Percentiles rank a stretch among this genome's conserved stretches.
Conservation (phyloP, 1,140 invertebrate species). For the Drosophila erecta region DNA sequence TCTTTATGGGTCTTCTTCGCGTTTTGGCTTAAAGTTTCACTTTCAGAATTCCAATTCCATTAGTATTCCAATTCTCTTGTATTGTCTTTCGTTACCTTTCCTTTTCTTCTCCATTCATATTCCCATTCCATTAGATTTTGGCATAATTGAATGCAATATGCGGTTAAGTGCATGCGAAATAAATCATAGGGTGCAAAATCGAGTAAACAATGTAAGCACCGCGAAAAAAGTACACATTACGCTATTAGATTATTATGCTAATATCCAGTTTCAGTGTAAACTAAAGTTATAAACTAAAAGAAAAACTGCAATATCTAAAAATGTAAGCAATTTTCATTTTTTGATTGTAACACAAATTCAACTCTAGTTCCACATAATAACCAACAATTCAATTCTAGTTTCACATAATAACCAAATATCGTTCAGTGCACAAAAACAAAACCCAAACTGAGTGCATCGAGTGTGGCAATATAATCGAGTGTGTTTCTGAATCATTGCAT, state of each 20-base stretch:
- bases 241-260: not conserved
- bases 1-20: slow-evolving; percentile 10
- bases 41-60: slow-evolving; percentile 58
- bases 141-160: slow-evolving; percentile 30
- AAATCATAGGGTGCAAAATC: slow-evolving; percentile 1
- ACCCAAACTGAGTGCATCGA: slow-evolving; percentile 15
- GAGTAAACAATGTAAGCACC: not conserved
- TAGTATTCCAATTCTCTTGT: slow-evolving; percentile 15
- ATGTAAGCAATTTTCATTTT: not conserved
- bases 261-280: too few relatives aligned
- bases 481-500: slow-evolving; percentile 39
- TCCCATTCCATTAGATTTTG: slow-evolving; percentile 26
- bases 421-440: slow-evolving; percentile 5
- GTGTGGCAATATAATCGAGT: slow-evolving; percentile 41
- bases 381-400: too few relatives aligned
- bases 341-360: not conserved
- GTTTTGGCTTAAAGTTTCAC: slow-evolving; percentile 21
- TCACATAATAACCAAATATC: not conserved
- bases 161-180: slow-evolving; percentile 28
- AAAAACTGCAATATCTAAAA: too few relatives aligned
- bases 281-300: too few relatives aligned
- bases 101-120: not conserved
- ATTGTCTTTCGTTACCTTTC: slow-evolving; percentile 6
- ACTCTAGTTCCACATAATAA: too few relatives aligned
- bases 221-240: too few relatives aligned